These are phyloP conservation scores for Platygyra sinensis DNA, from an alignment of 64 coral and sea anemone species.

Conservation along the genomic window DNA sequence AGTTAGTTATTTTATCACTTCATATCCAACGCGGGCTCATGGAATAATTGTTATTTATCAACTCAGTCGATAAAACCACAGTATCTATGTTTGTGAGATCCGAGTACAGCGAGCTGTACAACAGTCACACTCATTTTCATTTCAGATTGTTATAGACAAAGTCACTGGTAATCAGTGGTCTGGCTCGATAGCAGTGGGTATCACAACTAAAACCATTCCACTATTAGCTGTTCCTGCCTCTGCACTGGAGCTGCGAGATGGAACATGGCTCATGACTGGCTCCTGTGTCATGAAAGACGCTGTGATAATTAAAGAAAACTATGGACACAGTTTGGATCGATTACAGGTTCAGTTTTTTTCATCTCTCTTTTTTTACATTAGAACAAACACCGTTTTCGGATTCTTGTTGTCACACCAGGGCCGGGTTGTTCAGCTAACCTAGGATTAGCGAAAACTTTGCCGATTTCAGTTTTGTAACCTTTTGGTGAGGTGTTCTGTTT, in stretches of 20 bases:
- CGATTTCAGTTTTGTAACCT: no score
- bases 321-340: conserved; percentile 62
- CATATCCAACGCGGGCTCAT: no score
- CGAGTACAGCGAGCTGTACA: neutral
- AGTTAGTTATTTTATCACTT: no score
- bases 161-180: conserved; percentile 55
- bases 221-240: conserved; percentile 47
- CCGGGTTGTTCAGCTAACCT: no score
- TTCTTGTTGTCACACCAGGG: no score
- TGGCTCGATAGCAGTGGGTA: conserved; percentile 61
- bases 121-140: neutral
- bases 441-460: no score
- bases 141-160: conserved; percentile 74
- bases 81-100: no score
- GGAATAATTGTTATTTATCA: no score
- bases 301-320: conserved; percentile 59
- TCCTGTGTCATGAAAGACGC: conserved; percentile 63
- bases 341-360: conserved; percentile 24
- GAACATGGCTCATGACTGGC: conserved; percentile 51
- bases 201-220: conserved; percentile 63
- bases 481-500: no score
- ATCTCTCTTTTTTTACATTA: neutral
- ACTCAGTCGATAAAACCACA: no score
- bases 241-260: conserved; percentile 40
- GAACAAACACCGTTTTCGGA: no score